Conservation (phyloP, 2,888 invertebrate species). For the Meandrusa payeni region DNA sequence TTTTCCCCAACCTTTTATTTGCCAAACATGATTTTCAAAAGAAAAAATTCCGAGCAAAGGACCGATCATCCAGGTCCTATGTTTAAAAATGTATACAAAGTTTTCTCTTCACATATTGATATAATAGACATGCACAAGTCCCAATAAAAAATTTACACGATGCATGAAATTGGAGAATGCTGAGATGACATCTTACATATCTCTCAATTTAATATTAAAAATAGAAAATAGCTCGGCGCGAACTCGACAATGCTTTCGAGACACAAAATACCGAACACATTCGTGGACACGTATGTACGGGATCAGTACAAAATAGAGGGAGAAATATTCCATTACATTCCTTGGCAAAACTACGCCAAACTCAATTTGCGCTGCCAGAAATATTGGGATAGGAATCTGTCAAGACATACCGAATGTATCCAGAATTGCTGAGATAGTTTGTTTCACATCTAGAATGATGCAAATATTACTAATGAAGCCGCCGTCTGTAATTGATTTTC, state of each 20-base stretch:
- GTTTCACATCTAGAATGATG: background rate
- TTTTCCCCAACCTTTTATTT: too few species aligned
- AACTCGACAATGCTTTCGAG: constrained; percentile 1
- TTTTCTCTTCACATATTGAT: too few species aligned
- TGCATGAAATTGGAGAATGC: too few species aligned
- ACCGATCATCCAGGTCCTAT: too few species aligned
- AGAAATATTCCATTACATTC: constrained; percentile 19
- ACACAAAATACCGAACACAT: background rate
- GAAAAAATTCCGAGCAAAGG: too few species aligned
- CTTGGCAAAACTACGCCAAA: constrained; percentile 15
- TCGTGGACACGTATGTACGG: constrained; percentile 8
- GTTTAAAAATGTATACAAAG: too few species aligned
- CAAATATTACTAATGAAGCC: constrained; percentile 1
- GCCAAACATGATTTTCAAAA: too few species aligned
- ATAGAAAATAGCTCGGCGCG: constrained; percentile 2
- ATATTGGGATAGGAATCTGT: constrained; percentile 16
- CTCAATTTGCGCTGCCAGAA: constrained; percentile 6
- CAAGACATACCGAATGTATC: constrained; percentile 3
- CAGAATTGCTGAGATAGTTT: background rate
- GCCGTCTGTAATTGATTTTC: too few species aligned
- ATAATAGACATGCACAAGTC: too few species aligned
- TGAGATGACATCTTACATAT: too few species aligned
- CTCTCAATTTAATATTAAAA: constrained; percentile 8
- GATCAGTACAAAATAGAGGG: constrained; percentile 9
- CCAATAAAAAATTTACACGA: too few species aligned